Evolutionary conservation across 2,888 invertebrate species (phyloP).

Genomic region (Keiferia lycopersicella): DNA sequence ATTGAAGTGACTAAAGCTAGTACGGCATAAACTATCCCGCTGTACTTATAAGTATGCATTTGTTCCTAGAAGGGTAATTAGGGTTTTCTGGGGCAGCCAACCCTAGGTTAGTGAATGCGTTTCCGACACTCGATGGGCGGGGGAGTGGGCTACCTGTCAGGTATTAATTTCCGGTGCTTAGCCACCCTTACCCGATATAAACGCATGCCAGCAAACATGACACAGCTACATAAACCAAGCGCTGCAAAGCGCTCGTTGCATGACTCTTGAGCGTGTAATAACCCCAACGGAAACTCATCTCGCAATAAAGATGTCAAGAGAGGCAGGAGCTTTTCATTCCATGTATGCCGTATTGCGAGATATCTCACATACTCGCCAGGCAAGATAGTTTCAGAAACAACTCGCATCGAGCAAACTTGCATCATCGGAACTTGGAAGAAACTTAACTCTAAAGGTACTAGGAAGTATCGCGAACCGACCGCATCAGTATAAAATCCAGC

Average conservation of each 20-base stretch:
- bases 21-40: too few relatives aligned
- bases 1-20: background rate
- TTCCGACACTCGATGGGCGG: conserved; percentile 43
- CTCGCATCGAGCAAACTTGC: conserved; percentile 7
- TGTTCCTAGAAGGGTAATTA: background rate
- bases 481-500: conserved; percentile 10
- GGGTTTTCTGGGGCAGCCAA: background rate
- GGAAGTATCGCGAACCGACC: background rate
- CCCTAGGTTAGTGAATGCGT: conserved; percentile 38
- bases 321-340: conserved; percentile 9
- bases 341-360: conserved; percentile 1
- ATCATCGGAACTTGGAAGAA: conserved; percentile 15
- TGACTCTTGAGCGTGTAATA: conserved; percentile 13
- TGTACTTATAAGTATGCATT: background rate
- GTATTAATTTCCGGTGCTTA: conserved; percentile 73
- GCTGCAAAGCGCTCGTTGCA: background rate
- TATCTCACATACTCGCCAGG: background rate
- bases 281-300: conserved; percentile 9
- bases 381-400: conserved; percentile 6
- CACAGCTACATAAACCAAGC: background rate
- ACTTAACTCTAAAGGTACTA: conserved; percentile 13
- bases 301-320: conserved; percentile 3
- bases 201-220: conserved; percentile 54
- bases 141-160: conserved; percentile 55
- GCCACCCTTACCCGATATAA: conserved; percentile 50